phyloP scores from a whole-genome alignment of 2,797 vertebrate genomes.

The Cryptoblepharus egeriae region DNA sequence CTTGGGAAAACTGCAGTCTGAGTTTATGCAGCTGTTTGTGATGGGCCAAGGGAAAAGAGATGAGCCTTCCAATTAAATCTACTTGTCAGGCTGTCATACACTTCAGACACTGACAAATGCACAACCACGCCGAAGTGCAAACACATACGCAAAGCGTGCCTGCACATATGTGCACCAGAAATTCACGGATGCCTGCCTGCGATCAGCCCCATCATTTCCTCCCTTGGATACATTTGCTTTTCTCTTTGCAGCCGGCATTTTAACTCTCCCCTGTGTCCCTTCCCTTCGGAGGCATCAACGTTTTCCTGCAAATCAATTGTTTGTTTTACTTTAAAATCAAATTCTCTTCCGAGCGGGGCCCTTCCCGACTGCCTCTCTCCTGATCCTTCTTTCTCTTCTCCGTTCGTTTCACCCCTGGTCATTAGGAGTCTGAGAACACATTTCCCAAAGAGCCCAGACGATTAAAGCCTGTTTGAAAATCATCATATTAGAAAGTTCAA shows the following conservation, averaged over 20 bases:
- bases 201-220: not conserved
- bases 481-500: conserved; percentile 65
- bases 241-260: conserved; percentile 50
- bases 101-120: not conserved
- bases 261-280: not conserved
- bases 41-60: not conserved
- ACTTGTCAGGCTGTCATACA: not conserved
- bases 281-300: conserved; percentile 37
- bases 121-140: not conserved
- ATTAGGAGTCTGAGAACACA: conserved; percentile 66
- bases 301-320: conserved; percentile 61
- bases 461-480: conserved; percentile 71
- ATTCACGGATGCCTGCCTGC: not conserved
- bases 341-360: conserved; percentile 43
- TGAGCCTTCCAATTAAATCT: conserved; percentile 19
- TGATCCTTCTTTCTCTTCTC: not conserved
- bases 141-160: not conserved
- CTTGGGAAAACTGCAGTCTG: not conserved
- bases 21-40: not conserved
- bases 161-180: not conserved
- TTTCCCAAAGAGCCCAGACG: conserved; percentile 46
- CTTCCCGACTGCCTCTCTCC: conserved; percentile 23
- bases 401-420: conserved; percentile 52
- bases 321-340: conserved; percentile 66
- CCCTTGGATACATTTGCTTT: conserved; percentile 44